Evolutionary conservation across 1,140 invertebrate species (phyloP).

Genomic region (Euwallacea fornicatus): DNA sequence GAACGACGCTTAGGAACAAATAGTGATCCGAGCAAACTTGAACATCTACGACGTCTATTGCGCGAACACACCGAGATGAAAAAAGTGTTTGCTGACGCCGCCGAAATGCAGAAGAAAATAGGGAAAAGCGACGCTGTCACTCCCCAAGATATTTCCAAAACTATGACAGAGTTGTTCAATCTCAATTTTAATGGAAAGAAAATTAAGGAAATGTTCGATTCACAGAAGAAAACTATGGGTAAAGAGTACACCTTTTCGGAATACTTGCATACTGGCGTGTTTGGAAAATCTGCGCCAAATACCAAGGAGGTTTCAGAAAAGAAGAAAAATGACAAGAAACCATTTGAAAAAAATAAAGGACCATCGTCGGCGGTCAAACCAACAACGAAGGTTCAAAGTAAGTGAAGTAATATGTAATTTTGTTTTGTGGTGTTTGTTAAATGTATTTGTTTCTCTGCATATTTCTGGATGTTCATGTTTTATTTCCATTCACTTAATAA

Average conservation of each 20-base stretch:
- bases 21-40: conserved; percentile 32
- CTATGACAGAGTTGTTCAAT: conserved; percentile 40
- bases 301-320: conserved; percentile 11
- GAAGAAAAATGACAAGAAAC: conserved; percentile 21
- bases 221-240: conserved; percentile 34
- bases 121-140: conserved; percentile 26
- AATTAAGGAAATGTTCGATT: conserved; percentile 42
- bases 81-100: conserved; percentile 40
- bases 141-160: conserved; percentile 31
- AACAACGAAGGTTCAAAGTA: conserved; percentile 17
- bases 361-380: conserved; percentile 3
- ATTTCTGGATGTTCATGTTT: too few relatives aligned
- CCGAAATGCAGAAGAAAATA: too few relatives aligned
- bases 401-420: too few relatives aligned
- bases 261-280: conserved; percentile 36
- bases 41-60: conserved; percentile 39
- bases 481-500: too few relatives aligned
- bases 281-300: not conserved
- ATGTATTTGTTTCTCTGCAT: not conserved
- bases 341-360: conserved; percentile 3
- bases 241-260: conserved; percentile 41
- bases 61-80: conserved; percentile 44
- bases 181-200: conserved; percentile 44
- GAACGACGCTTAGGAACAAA: conserved; percentile 40
- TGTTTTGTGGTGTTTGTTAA: not conserved